Evolutionary conservation across 2,113 vertebrate genomes (phyloP).

Genomic region (Bufo bufo): DNA sequence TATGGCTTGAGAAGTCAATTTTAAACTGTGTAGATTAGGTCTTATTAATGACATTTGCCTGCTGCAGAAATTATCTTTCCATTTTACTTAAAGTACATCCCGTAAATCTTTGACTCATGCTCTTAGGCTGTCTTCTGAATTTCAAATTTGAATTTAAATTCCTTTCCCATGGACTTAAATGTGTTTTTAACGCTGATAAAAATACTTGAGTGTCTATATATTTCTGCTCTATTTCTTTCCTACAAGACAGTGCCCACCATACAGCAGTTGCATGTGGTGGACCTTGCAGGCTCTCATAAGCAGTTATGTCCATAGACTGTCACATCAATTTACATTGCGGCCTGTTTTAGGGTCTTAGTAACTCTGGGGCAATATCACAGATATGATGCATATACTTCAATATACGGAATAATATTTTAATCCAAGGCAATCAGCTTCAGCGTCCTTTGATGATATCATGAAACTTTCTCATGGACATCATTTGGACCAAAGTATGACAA

Average conservation of each 20-base stretch:
- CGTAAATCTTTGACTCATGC: conserved; percentile 22
- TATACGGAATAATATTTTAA: neutral
- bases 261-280: neutral
- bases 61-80: conserved; percentile 32
- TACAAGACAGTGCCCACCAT: neutral
- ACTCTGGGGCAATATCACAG: neutral
- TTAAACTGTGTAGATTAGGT: conserved; percentile 39
- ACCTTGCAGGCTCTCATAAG: neutral
- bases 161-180: conserved; percentile 22
- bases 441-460: neutral
- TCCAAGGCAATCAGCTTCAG: neutral
- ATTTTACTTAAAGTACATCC: conserved; percentile 13
- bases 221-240: conserved; percentile 19
- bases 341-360: neutral
- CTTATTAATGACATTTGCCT: conserved; percentile 37
- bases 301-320: neutral
- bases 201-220: neutral
- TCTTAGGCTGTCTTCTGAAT: conserved; percentile 9
- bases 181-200: conserved; percentile 41
- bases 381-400: neutral
- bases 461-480: neutral
- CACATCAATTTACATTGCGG: neutral
- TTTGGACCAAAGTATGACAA: conserved; percentile 20
- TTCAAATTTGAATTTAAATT: conserved; percentile 32
- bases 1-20: conserved; percentile 39